Evolutionary conservation across 2,797 vertebrate genomes (phyloP), one percentile per base, ranked within the genome.

Genomic region (Alosa sapidissima): DNA sequence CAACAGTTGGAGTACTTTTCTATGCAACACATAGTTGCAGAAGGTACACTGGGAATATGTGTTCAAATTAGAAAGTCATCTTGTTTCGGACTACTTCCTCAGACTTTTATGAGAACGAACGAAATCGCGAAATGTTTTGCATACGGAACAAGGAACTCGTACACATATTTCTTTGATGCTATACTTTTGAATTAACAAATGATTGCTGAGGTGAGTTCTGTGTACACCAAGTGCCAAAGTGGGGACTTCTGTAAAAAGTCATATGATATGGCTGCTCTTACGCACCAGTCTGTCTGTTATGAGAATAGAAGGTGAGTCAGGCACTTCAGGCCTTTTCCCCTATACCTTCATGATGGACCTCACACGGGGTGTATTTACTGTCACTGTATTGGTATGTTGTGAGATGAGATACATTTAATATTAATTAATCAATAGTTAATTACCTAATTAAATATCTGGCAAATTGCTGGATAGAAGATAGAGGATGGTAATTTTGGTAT

Each of bases 161-260:
- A 54, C 14, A 2, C 8, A 11, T 11, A 36, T 16, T 36, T 10
- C 7, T 68, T 33, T 68, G 8, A 33, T 68, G 11, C 65, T 14
- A 45, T 3, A 75, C 5, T 5, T 16, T 16, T 45, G 3, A 75
- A 6, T 75, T 1, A 9, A 65, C n/a, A n/a, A 28, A 65, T n/a
- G 24, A 47, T 47, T 5, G 5, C 41, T 7, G 16, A 78, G 72
- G 72, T 78, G 41, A 21, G 14, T 45, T 78, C 9, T 6, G 72
- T 75, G 68, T 19, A 36, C 1, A 41, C 7, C 16, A 78, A 41
- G 11, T 41, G 33, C 65, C 41, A 36, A 21, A 45, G 41, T 47
- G 16, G 72, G 16, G 6, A 78, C 36, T 78, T 78, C 72, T 78
- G 72, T 78, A 78, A 78, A 78, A 78, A 45, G 72, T 78, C 41